phyloP scores from a whole-genome alignment of 1,140 invertebrate genomes.

The Drosophila erecta region DNA sequence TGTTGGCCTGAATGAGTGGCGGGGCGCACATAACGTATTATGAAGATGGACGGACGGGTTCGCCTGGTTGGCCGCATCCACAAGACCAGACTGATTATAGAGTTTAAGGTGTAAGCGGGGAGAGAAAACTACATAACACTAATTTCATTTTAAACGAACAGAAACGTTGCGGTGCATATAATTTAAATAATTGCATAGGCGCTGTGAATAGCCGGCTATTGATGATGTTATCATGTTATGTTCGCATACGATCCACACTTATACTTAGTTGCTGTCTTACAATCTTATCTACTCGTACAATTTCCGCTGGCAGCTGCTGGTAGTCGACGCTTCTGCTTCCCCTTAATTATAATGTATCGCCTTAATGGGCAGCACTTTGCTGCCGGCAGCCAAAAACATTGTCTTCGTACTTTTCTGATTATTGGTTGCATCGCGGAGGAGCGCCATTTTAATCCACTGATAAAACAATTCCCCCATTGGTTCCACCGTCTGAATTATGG shows the following conservation, averaged over 20 bases:
- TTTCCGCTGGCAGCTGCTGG: conserved; percentile 70
- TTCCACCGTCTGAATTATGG: conserved; percentile 58
- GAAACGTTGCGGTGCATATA: conserved; percentile 62
- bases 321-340: conserved; percentile 42
- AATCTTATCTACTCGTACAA: conserved; percentile 67
- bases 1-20: conserved; percentile 41
- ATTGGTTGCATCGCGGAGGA: conserved; percentile 24
- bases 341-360: conserved; percentile 73
- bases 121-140: conserved; percentile 66
- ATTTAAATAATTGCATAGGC: conserved; percentile 75
- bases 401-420: conserved; percentile 39
- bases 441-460: conserved; percentile 58
- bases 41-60: conserved; percentile 19
- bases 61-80: conserved; percentile 31
- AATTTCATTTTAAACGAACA: conserved; percentile 81
- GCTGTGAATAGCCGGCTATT: conserved; percentile 52
- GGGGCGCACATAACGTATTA: conserved; percentile 29
- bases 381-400: conserved; percentile 38
- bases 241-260: conserved; percentile 46
- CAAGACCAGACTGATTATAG: conserved; percentile 47
- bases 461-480: conserved; percentile 63
- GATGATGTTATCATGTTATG: conserved; percentile 75
- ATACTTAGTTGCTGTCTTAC: conserved; percentile 49
- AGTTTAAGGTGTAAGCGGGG: conserved; percentile 53
- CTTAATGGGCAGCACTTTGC: conserved; percentile 71